These are phyloP conservation scores for Rhopalosiphum padi DNA, from an alignment of 1,140 invertebrate genomes.

Conservation along the genomic window DNA sequence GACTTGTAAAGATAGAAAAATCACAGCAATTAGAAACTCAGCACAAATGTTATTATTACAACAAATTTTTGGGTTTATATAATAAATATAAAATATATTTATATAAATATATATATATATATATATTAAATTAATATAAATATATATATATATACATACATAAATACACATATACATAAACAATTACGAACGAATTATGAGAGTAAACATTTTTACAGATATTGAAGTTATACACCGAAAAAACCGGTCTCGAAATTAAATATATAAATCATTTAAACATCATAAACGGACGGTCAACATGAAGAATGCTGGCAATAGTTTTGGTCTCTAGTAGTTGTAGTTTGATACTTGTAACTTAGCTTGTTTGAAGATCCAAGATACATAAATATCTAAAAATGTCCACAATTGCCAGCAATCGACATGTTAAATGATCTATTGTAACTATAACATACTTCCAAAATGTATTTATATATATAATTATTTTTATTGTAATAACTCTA, in stretches of 20 bases:
- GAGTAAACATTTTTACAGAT: slow-evolving; percentile 38
- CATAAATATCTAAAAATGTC: not conserved
- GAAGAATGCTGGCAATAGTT: slow-evolving; percentile 21
- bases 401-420: slow-evolving; percentile 37
- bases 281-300: slow-evolving; percentile 29
- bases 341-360: not conserved
- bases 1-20: slow-evolving; percentile 52
- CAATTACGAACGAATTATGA: slow-evolving; percentile 16
- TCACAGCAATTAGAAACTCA: slow-evolving; percentile 52
- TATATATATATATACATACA: not conserved
- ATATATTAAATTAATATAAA: no score
- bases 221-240: slow-evolving; percentile 28
- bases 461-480: slow-evolving; percentile 29
- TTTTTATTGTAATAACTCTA: slow-evolving; percentile 48
- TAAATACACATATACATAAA: not conserved
- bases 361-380: not conserved
- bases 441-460: slow-evolving; percentile 43
- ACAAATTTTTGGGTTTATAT: slow-evolving; percentile 31
- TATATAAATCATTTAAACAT: slow-evolving; percentile 4
- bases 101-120: slow-evolving; percentile 20
- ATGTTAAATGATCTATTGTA: slow-evolving; percentile 10
- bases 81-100: slow-evolving; percentile 37
- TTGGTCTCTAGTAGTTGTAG: not conserved
- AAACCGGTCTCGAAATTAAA: slow-evolving; percentile 17
- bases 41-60: slow-evolving; percentile 51